A percentile compares a stretch with the other conserved stretches of the same genome.
Conservation (phyloP, 2,888 invertebrate genomes). For the Disparrhopalites patrizii region DNA sequence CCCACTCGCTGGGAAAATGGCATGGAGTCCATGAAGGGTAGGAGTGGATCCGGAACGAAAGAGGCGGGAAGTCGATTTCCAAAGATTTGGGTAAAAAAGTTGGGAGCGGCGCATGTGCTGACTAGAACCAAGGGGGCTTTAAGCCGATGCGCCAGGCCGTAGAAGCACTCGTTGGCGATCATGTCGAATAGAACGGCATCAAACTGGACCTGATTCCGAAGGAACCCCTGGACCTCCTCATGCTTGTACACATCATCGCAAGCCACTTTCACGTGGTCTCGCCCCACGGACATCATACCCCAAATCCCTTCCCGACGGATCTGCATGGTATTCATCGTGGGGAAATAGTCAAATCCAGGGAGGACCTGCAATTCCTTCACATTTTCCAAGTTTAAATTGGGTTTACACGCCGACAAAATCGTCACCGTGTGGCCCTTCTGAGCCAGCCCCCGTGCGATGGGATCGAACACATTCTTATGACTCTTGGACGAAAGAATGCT, state of each 20-base stretch:
- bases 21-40: slow-evolving; percentile 7
- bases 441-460: background rate
- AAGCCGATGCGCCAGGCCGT: background rate
- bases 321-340: background rate
- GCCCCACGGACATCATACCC: background rate
- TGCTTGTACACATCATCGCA: background rate
- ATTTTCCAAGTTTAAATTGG: background rate
- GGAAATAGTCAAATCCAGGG: background rate
- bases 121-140: background rate
- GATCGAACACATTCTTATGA: background rate
- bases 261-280: background rate
- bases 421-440: background rate
- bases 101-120: background rate
- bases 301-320: background rate
- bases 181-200: slow-evolving; percentile 4
- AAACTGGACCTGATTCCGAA: background rate
- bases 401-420: background rate
- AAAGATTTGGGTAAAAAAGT: background rate
- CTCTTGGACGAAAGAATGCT: background rate
- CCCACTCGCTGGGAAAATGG: slow-evolving; percentile 22
- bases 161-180: slow-evolving; percentile 8
- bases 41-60: slow-evolving; percentile 22
- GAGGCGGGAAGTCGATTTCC: slow-evolving; percentile 23
- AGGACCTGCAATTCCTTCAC: background rate
- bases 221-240: background rate